Base-by-base conservation (phyloP, 2,888 invertebrate species). In the Aphelenchoides bicaudatus region DNA sequence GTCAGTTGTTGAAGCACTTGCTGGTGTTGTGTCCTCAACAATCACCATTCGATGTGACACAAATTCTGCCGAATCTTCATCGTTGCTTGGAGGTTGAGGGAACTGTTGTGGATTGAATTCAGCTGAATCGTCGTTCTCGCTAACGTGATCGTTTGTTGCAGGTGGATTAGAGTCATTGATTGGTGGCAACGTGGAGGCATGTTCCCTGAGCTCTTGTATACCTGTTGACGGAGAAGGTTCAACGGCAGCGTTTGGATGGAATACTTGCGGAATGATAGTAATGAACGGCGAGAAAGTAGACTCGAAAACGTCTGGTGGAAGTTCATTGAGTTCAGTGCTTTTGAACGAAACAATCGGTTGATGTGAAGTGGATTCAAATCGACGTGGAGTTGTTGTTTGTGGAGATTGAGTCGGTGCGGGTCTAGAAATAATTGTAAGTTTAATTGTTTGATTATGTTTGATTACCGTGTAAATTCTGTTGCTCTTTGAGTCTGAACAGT, bases 301-400 rank as follows among this genome's bases (percentile, higher is more conserved):
- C 49, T 73, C 74, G 53, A 77, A 74, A 1, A 67, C 75, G 43
- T 76, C 76, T 2, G 72, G 70, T 0, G 74, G 73, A 38, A 76
- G 48, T 30, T 73, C 67, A 19, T 59, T 61, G 43, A 76, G 70
- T 49, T 76, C 76, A 21, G 68, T 67, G 38, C 70, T 69, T 5
- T 68, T 63, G 30, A 76, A 54, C 2, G 73, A 68, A 21, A 76
- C 72, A 25, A 76, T 60, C 1, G 74, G 75, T 28, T 50, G 39
- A 34, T 59, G 66, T n/a, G 61, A 39, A 25, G 65, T 61, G 49
- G 62, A 63, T 0, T 39, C 39, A 10, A 62, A 37, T 16, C 39
- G 61, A 3, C 8, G n/a, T 19, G 59, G 29, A 8, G 58, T 27
- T 19, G 59, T 34, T 13, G 25, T 16, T 19, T 27, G 37, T 1